Percentiles rank a stretch among this genome's conserved stretches.
phyloP scores from a whole-genome alignment of 1,140 invertebrate species.

The Drosophila prosaltans region DNA sequence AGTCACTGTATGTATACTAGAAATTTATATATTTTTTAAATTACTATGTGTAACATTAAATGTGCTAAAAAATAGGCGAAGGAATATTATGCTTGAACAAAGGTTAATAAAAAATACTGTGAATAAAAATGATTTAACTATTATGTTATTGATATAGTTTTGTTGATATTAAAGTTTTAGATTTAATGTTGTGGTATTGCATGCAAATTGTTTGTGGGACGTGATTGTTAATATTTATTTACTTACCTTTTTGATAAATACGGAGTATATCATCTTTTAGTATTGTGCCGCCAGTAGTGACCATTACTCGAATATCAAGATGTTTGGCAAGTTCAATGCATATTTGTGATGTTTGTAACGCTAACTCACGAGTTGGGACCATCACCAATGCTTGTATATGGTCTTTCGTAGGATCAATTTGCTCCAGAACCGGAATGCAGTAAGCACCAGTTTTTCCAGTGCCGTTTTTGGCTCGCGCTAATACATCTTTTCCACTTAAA shows the following conservation, averaged over 20 bases:
- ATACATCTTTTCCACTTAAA: conserved; percentile 97
- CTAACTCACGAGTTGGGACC: conserved; percentile 99
- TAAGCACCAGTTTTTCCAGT: conserved; percentile 99
- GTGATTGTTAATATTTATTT: background rate
- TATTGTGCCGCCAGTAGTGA: conserved; percentile 99
- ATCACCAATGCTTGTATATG: conserved; percentile 98
- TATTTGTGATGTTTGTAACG: conserved; percentile 99
- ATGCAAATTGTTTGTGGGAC: background rate
- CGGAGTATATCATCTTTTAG: conserved; percentile 99
- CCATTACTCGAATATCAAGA: conserved; percentile 98
- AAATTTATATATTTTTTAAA: too few relatives aligned
- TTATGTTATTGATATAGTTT: too few relatives aligned
- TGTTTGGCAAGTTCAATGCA: conserved; percentile 99
- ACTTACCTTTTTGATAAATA: conserved; percentile 96
- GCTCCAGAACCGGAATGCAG: conserved; percentile 98
- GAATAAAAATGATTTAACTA: too few relatives aligned
- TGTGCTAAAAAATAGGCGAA: too few relatives aligned
- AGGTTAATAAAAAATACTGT: background rate
- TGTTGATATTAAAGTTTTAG: background rate
- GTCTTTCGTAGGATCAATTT: conserved; percentile 95
- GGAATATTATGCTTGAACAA: too few relatives aligned
- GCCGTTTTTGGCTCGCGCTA: conserved; percentile 99
- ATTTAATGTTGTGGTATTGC: too few relatives aligned
- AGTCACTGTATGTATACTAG: too few relatives aligned
- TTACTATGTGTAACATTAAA: too few relatives aligned